Conservation (phyloP, 2,113 vertebrate species). For the Lepus europaeus region DNA sequence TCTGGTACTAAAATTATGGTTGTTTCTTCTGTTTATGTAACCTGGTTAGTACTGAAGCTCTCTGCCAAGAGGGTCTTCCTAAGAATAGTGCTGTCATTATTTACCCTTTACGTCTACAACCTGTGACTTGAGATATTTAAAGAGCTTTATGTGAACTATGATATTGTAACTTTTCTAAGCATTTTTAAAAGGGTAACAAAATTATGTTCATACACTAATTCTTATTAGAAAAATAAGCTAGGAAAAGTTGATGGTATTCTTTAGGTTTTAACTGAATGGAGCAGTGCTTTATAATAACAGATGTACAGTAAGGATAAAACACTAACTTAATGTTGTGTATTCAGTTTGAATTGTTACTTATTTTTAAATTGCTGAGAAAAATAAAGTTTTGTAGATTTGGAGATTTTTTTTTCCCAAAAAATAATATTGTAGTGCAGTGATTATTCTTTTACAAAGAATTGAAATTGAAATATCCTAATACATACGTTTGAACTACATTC, state of each 20-base stretch:
- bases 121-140: slow-evolving; percentile 85
- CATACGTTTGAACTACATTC: not conserved
- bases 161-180: slow-evolving; percentile 89
- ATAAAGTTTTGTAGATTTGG: slow-evolving; percentile 87
- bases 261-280: slow-evolving; percentile 87
- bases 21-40: slow-evolving; percentile 81
- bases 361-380: slow-evolving; percentile 88
- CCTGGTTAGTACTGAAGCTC: slow-evolving; percentile 73
- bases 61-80: slow-evolving; percentile 73
- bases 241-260: slow-evolving; percentile 83
- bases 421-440: not conserved
- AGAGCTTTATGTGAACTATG: slow-evolving; percentile 91
- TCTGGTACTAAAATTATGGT: slow-evolving; percentile 82
- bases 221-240: slow-evolving; percentile 82
- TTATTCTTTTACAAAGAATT: not conserved
- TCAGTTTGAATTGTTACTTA: slow-evolving; percentile 89
- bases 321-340: slow-evolving; percentile 86
- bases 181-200: slow-evolving; percentile 87
- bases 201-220: slow-evolving; percentile 88
- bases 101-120: slow-evolving; percentile 75
- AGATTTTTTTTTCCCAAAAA: slow-evolving; percentile 80
- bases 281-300: slow-evolving; percentile 86
- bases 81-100: slow-evolving; percentile 80
- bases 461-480: not conserved
- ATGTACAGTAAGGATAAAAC: slow-evolving; percentile 93